Base-by-base conservation (phyloP, 2,888 invertebrate species). In the Deilephila elpenor region DNA sequence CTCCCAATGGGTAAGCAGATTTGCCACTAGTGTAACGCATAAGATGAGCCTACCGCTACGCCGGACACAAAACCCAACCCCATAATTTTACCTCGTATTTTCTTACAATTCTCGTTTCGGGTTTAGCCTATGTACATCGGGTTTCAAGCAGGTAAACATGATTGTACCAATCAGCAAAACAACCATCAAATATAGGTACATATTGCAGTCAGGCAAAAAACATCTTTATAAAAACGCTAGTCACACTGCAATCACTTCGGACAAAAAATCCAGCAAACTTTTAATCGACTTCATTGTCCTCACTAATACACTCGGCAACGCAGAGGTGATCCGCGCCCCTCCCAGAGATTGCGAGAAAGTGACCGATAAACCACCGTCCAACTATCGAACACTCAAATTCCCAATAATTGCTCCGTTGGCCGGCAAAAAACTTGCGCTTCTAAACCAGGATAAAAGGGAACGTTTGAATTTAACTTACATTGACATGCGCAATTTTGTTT, bases 361-460 rank as follows among this genome's bases (percentile, higher is more conserved):
- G 64, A 67, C 44, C 51, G 51, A 67, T 51, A 51, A 67, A 67
- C 44, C 51, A 44, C 6, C 14, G 44, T 44, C 20, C 51, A 51
- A 67, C 67, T 67, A 51, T 51, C 44, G 25, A 67, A 67, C 44
- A 44, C 44, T 67, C 67, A 67, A 67, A 51, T 51, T 67, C 51
- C 67, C 67, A 51, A 51, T 67, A 67, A 67, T 67, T 51, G 67
- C 51, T 67, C 44, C 67, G 51, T 14, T 67, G 67, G 51, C 67
- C 51, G 44, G 67, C 37, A 67, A 64, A 25, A 64, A 67, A 67
- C 67, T 67, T 67, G 25, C 25, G 44, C 5, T 5, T 29, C 44
- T 17, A 20, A 44, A 25, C 20, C 44, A 20, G 67, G 37, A 20
- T 14, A 11, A 67, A 25, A 14, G 5, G 19, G 32, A 60, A 60